Evolutionary conservation across 2,888 invertebrate species (phyloP).

Genomic region (Formica aserva): DNA sequence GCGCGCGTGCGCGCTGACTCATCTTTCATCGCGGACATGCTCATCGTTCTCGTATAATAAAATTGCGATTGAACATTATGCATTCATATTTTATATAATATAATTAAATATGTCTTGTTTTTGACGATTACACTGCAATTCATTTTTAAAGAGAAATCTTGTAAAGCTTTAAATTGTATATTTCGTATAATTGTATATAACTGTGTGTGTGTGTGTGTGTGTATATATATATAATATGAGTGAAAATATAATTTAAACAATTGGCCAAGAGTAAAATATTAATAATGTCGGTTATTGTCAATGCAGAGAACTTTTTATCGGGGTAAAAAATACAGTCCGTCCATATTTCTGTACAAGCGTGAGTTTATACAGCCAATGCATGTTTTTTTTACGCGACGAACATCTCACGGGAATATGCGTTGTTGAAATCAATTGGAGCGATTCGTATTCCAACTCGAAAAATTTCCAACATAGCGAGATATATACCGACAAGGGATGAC

Average conservation of each 20-base stretch:
- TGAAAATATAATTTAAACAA: conserved; percentile 1
- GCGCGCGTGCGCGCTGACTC: conserved; percentile 3
- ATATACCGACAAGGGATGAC: background rate
- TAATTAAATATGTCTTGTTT: background rate
- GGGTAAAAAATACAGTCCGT: conserved; percentile 25
- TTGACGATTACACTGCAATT: background rate
- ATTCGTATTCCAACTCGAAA: conserved; percentile 20
- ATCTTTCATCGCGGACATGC: conserved; percentile 36
- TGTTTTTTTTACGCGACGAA: conserved; percentile 37
- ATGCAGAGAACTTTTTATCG: conserved; percentile 17
- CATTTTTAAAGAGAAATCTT: background rate
- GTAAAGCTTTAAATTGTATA: background rate
- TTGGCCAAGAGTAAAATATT: conserved; percentile 13
- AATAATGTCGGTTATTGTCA: conserved; percentile 36
- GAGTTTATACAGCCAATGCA: conserved; percentile 28
- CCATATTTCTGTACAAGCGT: conserved; percentile 38
- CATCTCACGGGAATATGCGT: conserved; percentile 44
- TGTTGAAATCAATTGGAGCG: conserved; percentile 42
- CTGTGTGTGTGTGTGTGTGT: background rate
- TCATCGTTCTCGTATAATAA: conserved; percentile 17
- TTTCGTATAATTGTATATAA: background rate
- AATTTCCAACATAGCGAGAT: background rate
- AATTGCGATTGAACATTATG: conserved; percentile 8
- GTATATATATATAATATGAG: background rate
- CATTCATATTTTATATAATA: background rate